phyloP scores from a whole-genome alignment of 1,140 invertebrate species.

The Cryptotermes secundus region DNA sequence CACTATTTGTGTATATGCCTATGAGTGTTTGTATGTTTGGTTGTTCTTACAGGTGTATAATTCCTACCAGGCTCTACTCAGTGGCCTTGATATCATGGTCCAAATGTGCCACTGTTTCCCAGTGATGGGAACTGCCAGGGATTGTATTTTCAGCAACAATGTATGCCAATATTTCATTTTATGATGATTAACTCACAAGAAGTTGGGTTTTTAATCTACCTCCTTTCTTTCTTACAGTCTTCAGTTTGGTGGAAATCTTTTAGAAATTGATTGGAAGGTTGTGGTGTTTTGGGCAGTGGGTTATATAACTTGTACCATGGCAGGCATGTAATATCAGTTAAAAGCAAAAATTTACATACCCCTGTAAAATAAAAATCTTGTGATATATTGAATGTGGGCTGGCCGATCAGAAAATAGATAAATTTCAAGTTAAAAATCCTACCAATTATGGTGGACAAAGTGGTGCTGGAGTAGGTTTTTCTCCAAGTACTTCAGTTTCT shows the following conservation, averaged over 20 bases:
- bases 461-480: no score
- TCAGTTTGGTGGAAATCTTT: constrained; percentile 21
- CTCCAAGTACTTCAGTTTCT: no score
- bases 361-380: no score
- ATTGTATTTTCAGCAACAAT: constrained; percentile 36
- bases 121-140: constrained; percentile 41
- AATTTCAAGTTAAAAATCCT: no score
- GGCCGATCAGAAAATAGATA: no score
- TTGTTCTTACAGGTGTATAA: constrained; percentile 61
- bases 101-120: constrained; percentile 66
- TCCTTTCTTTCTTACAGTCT: constrained; percentile 27
- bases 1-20: neutral
- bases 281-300: constrained; percentile 7
- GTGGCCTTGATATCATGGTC: constrained; percentile 66
- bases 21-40: constrained; percentile 21
- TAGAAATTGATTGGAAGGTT: neutral
- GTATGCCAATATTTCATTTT: constrained; percentile 26
- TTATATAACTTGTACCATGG: neutral
- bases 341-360: no score
- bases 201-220: neutral
- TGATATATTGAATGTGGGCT: no score
- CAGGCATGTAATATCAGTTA: neutral
- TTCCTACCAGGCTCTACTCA: constrained; percentile 66
- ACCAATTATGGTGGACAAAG: no score
- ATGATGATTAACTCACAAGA: constrained; percentile 1